Percentiles rank a stretch among this genome's conserved stretches.
Conservation (phyloP, 2,797 vertebrate genomes). For the Enteromius paludinosus region DNA sequence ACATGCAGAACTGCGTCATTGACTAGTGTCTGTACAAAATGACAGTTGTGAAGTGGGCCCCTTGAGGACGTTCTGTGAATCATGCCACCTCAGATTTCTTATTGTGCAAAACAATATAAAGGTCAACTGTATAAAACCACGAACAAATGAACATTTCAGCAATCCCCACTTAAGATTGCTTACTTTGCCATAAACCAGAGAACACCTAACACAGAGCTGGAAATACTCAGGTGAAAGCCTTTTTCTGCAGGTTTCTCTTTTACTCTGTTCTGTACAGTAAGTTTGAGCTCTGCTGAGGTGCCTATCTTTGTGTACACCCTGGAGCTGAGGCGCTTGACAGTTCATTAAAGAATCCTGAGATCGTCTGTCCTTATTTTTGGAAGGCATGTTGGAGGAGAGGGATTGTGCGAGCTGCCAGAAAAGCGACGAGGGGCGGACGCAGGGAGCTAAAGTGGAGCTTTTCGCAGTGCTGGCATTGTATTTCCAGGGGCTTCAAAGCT, state of each 20-base stretch:
- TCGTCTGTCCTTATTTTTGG: slow-evolving; percentile 67
- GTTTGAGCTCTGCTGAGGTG: slow-evolving; percentile 59
- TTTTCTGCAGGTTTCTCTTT: slow-evolving; percentile 48
- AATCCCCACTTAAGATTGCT: slow-evolving; percentile 31
- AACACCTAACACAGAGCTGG: slow-evolving; percentile 19
- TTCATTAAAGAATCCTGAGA: slow-evolving; percentile 67
- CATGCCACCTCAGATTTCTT: neutral
- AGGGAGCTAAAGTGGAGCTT: slow-evolving; percentile 61
- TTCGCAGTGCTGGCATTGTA: slow-evolving; percentile 60
- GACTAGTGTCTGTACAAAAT: neutral
- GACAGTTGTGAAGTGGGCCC: neutral
- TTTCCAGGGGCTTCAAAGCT: slow-evolving; percentile 64
- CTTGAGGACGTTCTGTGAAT: neutral
- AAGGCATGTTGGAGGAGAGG: slow-evolving; percentile 62
- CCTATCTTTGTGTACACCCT: slow-evolving; percentile 64
- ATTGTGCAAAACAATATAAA: neutral
- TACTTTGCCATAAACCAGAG: slow-evolving; percentile 18
- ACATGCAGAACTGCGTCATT: neutral
- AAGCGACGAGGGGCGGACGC: slow-evolving; percentile 61
- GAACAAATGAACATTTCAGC: slow-evolving; percentile 31
- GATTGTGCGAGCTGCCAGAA: slow-evolving; percentile 62
- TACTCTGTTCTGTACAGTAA: slow-evolving; percentile 58
- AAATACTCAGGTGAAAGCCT: slow-evolving; percentile 46
- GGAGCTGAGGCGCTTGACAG: slow-evolving; percentile 62
- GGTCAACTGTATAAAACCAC: slow-evolving; percentile 14